Evolutionary conservation across 2,888 invertebrate species (phyloP), one percentile per base, ranked within the genome.

Genomic region (Ophonus ardosiacus): DNA sequence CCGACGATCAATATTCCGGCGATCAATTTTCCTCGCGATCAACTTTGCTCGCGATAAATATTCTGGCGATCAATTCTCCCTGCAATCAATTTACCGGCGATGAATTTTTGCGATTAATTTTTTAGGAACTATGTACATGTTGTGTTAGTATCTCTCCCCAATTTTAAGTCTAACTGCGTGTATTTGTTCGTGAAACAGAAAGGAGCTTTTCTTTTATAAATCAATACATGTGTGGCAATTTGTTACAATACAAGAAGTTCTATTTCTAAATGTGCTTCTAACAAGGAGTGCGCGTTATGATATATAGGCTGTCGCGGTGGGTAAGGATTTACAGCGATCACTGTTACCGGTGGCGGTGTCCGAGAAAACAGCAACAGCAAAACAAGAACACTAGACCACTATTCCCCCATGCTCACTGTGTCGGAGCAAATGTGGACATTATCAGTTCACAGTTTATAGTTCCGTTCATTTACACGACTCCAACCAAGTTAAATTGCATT

Each of bases 301-400:
- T 86, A 81, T 86, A 81, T 84, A 65, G 80, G 81, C 84, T 68
- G 86, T 86, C 86, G 68, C 13, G 24, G 21, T 61, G 43, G 63
- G 40, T 81, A 40, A 59, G 40, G 43, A 79, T 81, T 82, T 80
- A 82, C 86, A 86, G 80, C 85, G 68, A 86, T 86, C 86, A 86
- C 40, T 3, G 43, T 13, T 38, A 24, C 21, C 21, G 24, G 63
- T 63, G 24, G 13, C 68, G 31, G 68, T 80, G 86, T 86, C 86
- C 86, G 78, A 65, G 81, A 81, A 81, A 31, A 31, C 31, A 31
- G 31, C 31, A 31, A 31, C 31, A 18, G 71, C 63, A 78, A 79
- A 84, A 79, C 56, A n/a, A 79, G 31, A 51, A 79, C 31, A 31
- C 56, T 74, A 79, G 31, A 51, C 65, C 31, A 31, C 56, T 74